Percentiles rank a stretch among this genome's conserved stretches.
These are phyloP conservation scores for Sander lucioperca DNA, from an alignment of 2,113 vertebrate species.

Conservation along the genomic window DNA sequence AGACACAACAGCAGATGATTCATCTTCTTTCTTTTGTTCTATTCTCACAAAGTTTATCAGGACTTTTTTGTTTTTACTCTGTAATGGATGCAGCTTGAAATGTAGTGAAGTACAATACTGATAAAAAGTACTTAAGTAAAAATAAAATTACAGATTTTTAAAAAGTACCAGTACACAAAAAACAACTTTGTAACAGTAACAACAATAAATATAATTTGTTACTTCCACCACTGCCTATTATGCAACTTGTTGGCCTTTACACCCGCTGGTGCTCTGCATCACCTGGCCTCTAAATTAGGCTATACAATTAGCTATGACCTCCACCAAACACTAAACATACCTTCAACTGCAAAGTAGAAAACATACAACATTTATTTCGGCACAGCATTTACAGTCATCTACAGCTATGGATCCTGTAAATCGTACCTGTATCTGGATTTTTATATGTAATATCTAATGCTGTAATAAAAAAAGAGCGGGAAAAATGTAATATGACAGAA, in stretches of 20 bases:
- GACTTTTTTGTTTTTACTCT: not conserved
- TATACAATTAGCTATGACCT: not conserved
- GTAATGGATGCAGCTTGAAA: not conserved
- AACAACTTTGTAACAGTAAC: not conserved
- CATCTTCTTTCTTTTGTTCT: no score
- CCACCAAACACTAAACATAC: not conserved
- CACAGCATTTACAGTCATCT: not conserved
- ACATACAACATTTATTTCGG: not conserved
- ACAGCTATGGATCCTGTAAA: not conserved
- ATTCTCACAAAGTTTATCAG: not conserved
- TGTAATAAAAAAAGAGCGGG: not conserved
- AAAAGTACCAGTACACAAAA: no score
- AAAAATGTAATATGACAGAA: constrained; percentile 15
- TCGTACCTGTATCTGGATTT: not conserved
- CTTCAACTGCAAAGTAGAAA: not conserved
- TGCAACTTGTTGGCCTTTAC: constrained; percentile 49
- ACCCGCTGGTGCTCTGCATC: constrained; percentile 55
- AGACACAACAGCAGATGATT: no score
- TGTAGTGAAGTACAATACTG: not conserved
- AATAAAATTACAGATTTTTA: no score
- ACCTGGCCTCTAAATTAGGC: not conserved
- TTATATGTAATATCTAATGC: not conserved
- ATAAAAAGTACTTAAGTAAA: not conserved
- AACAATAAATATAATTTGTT: not conserved
- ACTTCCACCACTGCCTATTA: constrained; percentile 39